Base-by-base conservation (phyloP, 2,888 invertebrate species). In the Hololepta plana region DNA sequence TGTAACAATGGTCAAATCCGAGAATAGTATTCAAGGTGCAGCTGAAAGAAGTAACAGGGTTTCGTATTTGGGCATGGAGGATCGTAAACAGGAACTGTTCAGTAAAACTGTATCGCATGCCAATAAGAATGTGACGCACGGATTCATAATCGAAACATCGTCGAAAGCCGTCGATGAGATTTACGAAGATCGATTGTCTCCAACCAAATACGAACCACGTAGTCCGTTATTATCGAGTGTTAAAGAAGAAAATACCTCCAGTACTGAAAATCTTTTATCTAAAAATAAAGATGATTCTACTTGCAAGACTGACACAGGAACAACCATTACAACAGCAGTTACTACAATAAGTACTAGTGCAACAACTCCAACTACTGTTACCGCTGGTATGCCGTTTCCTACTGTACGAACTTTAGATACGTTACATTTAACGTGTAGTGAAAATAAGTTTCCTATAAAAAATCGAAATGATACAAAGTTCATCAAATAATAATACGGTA, bases 381-480 rank as follows among this genome's bases (percentile, higher is more conserved):
- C n/a, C n/a, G n/a, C 38, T 34, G 37, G 38, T 24, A 29, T 29
- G 15, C 36, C 32, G 28, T 29, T 28, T 32, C 24, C 26, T 12
- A 43, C 44, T 22, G 43, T 50, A 27, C 51, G 47, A 40, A 51
- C 49, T 15, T 41, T 55, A 34, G 53, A 54, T 37, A 47, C 51
- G 33, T 45, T 65, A 37, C 62, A 60, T 43, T 51, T 65, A 33
- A 62, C 62, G 33, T 65, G 62, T 46, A 61, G 61, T 36, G 62
- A 63, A 38, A 65, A 65, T 45, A 65, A 64, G 47, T 65, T 65
- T 53, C 65, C 65, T 35, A 64, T 65, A 35, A 58, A 51, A 31
- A 50, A 55, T 38, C 37, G 42, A n/a, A n/a, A n/a, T n/a, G n/a
- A n/a, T n/a, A n/a, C n/a, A n/a, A n/a, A n/a, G n/a, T n/a, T n/a